phyloP scores from a whole-genome alignment of 2,113 vertebrate genomes.

The Atrichornis clamosus region DNA sequence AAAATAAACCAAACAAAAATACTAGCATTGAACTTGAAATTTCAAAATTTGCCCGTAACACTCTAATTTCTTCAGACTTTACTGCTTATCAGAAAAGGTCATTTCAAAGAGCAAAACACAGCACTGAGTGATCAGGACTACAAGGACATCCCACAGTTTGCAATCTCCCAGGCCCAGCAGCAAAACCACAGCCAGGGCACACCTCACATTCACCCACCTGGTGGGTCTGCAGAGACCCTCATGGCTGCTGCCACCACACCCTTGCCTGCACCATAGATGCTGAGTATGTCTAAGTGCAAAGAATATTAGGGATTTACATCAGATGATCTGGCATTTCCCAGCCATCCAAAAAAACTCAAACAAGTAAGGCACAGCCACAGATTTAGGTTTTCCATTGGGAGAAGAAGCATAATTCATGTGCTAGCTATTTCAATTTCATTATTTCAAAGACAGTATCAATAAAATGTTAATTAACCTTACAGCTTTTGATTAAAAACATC shows the following conservation, averaged over 20 bases:
- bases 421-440: neutral
- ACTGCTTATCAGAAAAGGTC: neutral
- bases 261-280: too few species aligned
- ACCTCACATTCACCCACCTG: rapidly evolving
- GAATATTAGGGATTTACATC: neutral
- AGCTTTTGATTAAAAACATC: neutral
- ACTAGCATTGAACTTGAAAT: neutral
- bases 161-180: neutral
- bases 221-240: neutral
- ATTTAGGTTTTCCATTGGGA: neutral
- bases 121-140: neutral
- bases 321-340: neutral
- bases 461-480: neutral
- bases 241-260: neutral
- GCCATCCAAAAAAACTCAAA: neutral
- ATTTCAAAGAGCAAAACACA: neutral
- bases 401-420: neutral
- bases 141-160: rapidly evolving
- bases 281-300: neutral
- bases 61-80: neutral
- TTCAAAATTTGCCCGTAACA: neutral
- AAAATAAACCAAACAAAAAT: neutral
- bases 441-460: neutral
- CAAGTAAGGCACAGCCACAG: neutral
- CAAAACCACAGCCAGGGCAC: rapidly evolving